Conservation (phyloP, 2,113 vertebrate genomes). For the Ctenodactylus gundi region DNA sequence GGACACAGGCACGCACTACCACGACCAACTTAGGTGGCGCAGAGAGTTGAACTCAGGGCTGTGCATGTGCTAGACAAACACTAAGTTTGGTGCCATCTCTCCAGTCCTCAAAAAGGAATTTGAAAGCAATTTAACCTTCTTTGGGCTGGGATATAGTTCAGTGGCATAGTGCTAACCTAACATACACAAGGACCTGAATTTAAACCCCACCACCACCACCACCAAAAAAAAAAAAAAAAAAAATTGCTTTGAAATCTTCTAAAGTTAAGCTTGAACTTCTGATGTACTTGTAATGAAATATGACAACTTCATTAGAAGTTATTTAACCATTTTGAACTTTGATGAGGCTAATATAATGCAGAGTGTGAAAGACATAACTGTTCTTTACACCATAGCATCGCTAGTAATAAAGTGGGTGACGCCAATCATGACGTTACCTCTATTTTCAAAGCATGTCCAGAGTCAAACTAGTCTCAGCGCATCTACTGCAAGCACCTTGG, state of each 20-base stretch:
- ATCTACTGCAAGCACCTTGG: not conserved
- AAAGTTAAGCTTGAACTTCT: not conserved
- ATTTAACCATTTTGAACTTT: not conserved
- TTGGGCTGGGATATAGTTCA: not conserved
- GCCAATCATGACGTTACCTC: not conserved
- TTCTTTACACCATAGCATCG: not conserved
- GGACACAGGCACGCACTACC: too few relatives aligned
- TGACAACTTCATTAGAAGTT: not conserved
- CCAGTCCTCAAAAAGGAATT: too few relatives aligned
- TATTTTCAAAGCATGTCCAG: not conserved
- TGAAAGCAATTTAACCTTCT: not conserved
- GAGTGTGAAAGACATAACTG: not conserved
- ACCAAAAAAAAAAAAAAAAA: too few relatives aligned
- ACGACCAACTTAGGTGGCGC: too few relatives aligned
- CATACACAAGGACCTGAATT: not conserved
- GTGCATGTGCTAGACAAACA: too few relatives aligned
- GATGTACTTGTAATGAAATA: not conserved
- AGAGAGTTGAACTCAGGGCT: too few relatives aligned
- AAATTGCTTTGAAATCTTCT: not conserved
- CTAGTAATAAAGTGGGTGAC: not conserved
- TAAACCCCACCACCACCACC: not conserved
- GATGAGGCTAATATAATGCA: not conserved
- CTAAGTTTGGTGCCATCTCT: too few relatives aligned
- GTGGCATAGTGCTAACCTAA: not conserved
- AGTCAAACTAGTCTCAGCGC: not conserved